phyloP scores from a whole-genome alignment of 2,888 invertebrate species.

The Lutraria lutraria region DNA sequence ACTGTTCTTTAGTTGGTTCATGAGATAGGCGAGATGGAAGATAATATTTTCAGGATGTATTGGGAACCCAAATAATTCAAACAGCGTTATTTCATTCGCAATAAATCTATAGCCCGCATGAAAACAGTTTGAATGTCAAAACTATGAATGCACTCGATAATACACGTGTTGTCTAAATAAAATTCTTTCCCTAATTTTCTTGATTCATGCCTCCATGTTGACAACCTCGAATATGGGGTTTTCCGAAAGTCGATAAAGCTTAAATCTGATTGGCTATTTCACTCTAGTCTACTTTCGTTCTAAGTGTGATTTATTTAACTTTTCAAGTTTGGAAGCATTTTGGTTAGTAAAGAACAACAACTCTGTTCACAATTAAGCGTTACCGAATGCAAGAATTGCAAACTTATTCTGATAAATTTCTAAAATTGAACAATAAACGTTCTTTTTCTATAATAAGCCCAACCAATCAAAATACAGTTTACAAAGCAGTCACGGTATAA shows the following conservation, averaged over 20 bases:
- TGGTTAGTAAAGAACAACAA: not conserved
- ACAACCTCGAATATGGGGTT: constrained; percentile 55
- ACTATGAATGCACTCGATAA: not conserved
- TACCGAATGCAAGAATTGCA: not conserved
- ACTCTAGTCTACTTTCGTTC: constrained; percentile 10
- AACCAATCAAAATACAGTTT: constrained; percentile 16
- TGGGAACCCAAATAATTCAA: not conserved
- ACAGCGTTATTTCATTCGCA: not conserved
- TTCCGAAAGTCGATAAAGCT: constrained; percentile 32
- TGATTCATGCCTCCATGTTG: constrained; percentile 55
- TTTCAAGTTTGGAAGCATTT: not conserved
- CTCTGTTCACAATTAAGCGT: not conserved
- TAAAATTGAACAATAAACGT: not conserved
- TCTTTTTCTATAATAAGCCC: not conserved
- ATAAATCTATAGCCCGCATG: not conserved
- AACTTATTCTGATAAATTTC: not conserved
- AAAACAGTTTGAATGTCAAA: not conserved
- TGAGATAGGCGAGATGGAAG: not conserved
- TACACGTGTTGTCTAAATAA: not conserved
- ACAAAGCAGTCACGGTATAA: not conserved
- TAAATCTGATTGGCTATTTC: constrained; percentile 48
- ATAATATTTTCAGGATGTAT: not conserved
- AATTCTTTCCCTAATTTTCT: constrained; percentile 4
- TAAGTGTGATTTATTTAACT: not conserved
- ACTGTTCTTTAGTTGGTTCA: not conserved